Conservation (phyloP, 2,797 vertebrate species). For the Pangasius larnaudii region DNA sequence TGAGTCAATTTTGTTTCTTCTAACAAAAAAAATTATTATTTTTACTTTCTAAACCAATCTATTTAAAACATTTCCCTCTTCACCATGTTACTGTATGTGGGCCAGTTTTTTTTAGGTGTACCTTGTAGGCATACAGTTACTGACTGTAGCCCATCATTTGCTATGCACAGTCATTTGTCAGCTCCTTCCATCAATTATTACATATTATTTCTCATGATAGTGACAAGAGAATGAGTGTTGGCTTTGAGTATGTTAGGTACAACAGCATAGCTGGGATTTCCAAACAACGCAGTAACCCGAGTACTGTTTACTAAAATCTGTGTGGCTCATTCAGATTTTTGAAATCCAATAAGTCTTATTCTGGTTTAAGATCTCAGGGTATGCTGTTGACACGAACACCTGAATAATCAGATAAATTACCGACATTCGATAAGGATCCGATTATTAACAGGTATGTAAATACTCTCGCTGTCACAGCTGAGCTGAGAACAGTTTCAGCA, state of each 20-base stretch:
- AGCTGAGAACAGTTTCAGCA: not conserved
- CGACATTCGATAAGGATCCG: not conserved
- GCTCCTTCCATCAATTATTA: not conserved
- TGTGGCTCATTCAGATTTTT: slow-evolving; percentile 3
- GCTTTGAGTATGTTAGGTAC: not conserved
- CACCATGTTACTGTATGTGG: not conserved
- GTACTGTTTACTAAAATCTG: not conserved
- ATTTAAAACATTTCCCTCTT: not conserved
- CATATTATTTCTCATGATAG: not conserved
- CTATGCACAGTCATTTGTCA: not conserved
- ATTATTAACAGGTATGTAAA: slow-evolving; percentile 21
- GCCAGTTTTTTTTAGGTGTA: not conserved
- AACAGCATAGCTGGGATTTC: not conserved
- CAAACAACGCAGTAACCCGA: not conserved
- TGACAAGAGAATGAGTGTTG: not conserved
- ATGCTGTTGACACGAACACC: not conserved
- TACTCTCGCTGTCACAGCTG: not conserved
- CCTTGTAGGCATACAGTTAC: not conserved
- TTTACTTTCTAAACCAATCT: not conserved
- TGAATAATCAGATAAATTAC: not conserved
- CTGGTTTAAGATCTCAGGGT: not conserved
- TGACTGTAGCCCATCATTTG: no score
- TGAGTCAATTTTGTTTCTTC: not conserved
- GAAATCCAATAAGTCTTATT: slow-evolving; percentile 3
- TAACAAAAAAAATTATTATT: not conserved